Evolutionary conservation across 2,113 vertebrate genomes (phyloP).

Genomic region (Lophura nycthemera): DNA sequence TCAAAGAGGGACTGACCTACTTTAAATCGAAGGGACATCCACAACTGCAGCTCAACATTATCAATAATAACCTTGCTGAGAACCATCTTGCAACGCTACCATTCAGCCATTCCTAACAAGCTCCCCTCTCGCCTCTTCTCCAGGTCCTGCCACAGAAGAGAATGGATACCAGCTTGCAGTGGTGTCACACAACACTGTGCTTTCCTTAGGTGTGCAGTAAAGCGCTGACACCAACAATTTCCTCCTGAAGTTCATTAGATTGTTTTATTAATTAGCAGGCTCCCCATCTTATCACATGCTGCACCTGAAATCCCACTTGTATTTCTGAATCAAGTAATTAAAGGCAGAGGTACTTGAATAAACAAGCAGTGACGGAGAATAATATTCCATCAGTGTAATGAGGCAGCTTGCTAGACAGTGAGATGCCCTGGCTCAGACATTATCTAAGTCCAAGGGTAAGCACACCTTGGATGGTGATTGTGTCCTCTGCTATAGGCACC

Average conservation of each 20-base stretch:
- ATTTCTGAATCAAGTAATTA: slow-evolving; percentile 28
- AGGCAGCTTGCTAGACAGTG: background rate
- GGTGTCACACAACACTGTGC: rapidly evolving
- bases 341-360: slow-evolving; percentile 14
- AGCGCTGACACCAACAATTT: background rate
- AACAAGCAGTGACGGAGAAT: background rate
- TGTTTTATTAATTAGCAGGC: slow-evolving; percentile 39
- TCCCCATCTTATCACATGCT: background rate
- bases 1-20: background rate
- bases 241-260: slow-evolving; percentile 10
- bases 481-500: background rate
- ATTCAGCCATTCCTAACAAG: background rate
- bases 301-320: slow-evolving; percentile 40
- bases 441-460: background rate
- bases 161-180: background rate
- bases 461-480: background rate
- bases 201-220: background rate
- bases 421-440: background rate
- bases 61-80: background rate
- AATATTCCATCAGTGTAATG: slow-evolving; percentile 1
- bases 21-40: background rate
- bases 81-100: background rate
- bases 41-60: background rate
- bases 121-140: rapidly evolving
- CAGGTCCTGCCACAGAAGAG: rapidly evolving